Conservation (phyloP, 2,113 vertebrate genomes). For the Condylura cristata region DNA sequence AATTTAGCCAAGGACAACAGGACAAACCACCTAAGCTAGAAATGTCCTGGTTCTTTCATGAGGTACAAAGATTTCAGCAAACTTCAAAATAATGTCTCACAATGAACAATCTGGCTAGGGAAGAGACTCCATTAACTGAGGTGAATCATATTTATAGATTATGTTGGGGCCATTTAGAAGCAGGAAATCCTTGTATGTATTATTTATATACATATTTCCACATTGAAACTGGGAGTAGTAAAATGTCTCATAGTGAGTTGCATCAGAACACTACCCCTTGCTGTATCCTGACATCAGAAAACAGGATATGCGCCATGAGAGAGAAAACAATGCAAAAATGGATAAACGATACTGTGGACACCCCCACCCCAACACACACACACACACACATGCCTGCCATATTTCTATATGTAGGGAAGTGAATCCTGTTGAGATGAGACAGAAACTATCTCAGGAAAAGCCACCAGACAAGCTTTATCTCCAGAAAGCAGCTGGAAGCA, state of each 20-base stretch:
- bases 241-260: slow-evolving; percentile 38
- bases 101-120: slow-evolving; percentile 20
- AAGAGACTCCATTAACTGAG: slow-evolving; percentile 59
- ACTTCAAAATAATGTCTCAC: slow-evolving; percentile 52
- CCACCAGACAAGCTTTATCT: background rate
- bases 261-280: slow-evolving; percentile 6
- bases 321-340: background rate
- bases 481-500: background rate
- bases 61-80: slow-evolving; percentile 50
- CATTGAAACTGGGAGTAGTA: slow-evolving; percentile 49
- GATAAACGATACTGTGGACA: background rate
- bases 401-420: background rate
- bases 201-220: slow-evolving; percentile 29
- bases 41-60: slow-evolving; percentile 64
- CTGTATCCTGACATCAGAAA: background rate
- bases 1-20: slow-evolving; percentile 81
- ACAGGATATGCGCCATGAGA: background rate
- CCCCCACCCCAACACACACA: no score
- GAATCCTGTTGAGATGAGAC: slow-evolving; percentile 28
- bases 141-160: slow-evolving; percentile 55
- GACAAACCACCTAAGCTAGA: slow-evolving; percentile 67
- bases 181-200: slow-evolving; percentile 49
- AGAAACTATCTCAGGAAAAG: background rate
- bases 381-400: background rate
- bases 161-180: slow-evolving; percentile 35